Conservation (phyloP, 2,888 invertebrate genomes). For the Cecidostiba fungosa region DNA sequence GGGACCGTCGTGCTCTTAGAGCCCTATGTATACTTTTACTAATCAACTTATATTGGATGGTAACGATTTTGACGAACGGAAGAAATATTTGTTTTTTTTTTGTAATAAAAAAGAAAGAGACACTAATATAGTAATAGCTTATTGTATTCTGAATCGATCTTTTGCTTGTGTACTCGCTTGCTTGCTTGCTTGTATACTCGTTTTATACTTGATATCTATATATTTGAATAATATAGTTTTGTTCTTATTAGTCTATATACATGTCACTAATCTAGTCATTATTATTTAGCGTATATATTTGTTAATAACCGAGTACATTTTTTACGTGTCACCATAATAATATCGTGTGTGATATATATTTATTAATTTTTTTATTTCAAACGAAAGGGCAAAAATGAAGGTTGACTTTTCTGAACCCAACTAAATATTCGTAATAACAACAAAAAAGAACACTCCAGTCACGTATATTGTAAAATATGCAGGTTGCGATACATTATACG, state of each 20-base stretch:
- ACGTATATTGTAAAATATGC: background rate
- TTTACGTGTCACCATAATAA: constrained; percentile 40
- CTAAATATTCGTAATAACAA: background rate
- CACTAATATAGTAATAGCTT: constrained; percentile 52
- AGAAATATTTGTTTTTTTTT: background rate
- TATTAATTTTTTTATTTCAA: background rate
- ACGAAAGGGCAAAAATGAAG: constrained; percentile 60
- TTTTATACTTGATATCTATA: constrained; percentile 51
- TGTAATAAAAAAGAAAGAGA: constrained; percentile 47
- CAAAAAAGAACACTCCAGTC: constrained; percentile 14
- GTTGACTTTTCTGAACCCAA: constrained; percentile 53
- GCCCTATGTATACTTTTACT: background rate
- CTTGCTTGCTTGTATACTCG: constrained; percentile 66
- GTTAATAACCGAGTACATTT: constrained; percentile 17
- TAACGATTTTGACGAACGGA: constrained; percentile 29
- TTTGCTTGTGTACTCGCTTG: constrained; percentile 66
- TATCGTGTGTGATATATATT: constrained; percentile 40
- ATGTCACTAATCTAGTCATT: constrained; percentile 60
- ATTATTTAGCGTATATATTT: background rate
- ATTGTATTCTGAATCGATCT: constrained; percentile 37
- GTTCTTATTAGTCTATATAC: constrained; percentile 37
- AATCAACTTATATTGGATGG: constrained; percentile 6
- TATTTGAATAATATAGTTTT: constrained; percentile 52
- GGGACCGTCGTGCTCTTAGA: background rate
- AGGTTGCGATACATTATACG: background rate